Conservation (phyloP, 2,888 invertebrate species). For the Arctia plantaginis region DNA sequence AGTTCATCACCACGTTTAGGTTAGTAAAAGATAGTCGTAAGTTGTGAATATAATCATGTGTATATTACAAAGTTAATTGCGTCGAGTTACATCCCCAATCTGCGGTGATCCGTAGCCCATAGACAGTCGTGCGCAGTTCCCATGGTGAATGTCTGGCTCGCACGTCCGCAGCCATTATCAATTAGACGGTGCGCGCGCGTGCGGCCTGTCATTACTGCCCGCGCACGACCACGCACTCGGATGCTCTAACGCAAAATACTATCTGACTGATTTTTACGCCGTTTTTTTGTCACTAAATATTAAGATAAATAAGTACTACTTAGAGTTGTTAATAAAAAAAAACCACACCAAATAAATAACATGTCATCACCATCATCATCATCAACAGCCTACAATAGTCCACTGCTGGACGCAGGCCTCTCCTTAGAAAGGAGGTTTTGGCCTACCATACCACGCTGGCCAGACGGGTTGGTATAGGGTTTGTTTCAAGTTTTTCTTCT, state of each 20-base stretch:
- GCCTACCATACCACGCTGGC: too few species aligned
- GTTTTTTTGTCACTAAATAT: neutral
- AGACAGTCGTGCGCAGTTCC: conserved; percentile 59
- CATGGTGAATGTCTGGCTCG: conserved; percentile 66
- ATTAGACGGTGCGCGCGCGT: conserved; percentile 82
- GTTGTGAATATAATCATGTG: conserved; percentile 42
- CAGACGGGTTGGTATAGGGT: too few species aligned
- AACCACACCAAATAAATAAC: neutral
- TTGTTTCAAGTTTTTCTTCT: too few species aligned
- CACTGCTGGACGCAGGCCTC: too few species aligned
- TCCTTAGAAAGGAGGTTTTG: too few species aligned
- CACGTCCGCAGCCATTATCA: conserved; percentile 83
- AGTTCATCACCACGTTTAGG: conserved; percentile 6
- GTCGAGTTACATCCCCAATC: conserved; percentile 51
- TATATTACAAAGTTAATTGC: too few species aligned
- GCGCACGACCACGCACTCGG: conserved; percentile 78
- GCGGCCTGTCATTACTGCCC: conserved; percentile 82
- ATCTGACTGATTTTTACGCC: neutral
- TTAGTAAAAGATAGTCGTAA: conserved; percentile 1
- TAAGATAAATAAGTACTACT: neutral
- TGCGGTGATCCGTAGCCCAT: conserved; percentile 24
- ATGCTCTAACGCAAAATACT: conserved; percentile 50
- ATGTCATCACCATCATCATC: too few species aligned
- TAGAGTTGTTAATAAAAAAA: neutral
- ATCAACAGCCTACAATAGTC: too few species aligned